Percentiles rank a stretch among this genome's conserved stretches.
phyloP scores from a whole-genome alignment of 2,888 invertebrate genomes.

The Nomada flava region DNA sequence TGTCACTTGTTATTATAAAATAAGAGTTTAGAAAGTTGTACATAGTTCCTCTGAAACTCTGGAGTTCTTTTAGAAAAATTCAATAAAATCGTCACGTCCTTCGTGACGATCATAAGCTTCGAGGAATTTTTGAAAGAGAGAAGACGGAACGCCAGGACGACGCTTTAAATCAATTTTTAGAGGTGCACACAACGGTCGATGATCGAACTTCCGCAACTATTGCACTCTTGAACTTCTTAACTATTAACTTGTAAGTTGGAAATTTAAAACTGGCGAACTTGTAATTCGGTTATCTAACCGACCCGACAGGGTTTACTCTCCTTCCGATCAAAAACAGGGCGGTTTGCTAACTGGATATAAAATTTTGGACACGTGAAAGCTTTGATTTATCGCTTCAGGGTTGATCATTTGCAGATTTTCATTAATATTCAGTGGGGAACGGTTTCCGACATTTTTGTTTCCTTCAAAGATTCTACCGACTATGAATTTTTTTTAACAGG shows the following conservation, averaged over 20 bases:
- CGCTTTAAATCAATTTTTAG: constrained; percentile 2
- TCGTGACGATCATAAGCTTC: constrained; percentile 1
- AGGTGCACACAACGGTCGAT: background rate
- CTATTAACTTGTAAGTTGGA: constrained; percentile 10
- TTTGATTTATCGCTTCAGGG: background rate
- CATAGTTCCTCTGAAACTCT: too few species aligned
- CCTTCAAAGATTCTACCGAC: too few species aligned
- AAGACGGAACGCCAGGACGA: background rate
- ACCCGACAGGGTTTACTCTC: constrained; percentile 13
- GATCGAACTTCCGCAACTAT: background rate
- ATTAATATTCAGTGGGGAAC: too few species aligned
- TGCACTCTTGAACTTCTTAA: background rate
- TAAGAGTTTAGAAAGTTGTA: background rate
- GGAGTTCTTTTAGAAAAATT: background rate
- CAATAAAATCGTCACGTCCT: constrained; percentile 2
- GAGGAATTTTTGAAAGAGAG: background rate
- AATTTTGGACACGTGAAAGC: background rate
- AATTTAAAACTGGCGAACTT: constrained; percentile 10
- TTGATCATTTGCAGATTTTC: too few species aligned
- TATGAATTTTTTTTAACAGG: too few species aligned
- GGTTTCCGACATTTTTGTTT: too few species aligned
- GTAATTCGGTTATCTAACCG: constrained; percentile 5
- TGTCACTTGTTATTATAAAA: too few species aligned
- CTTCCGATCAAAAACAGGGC: background rate
- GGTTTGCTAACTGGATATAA: background rate